Percentiles rank a stretch among this genome's conserved stretches.
Conservation (phyloP, 37 sponge, comb jelly and placozoan species). For the Halisarca cf. caerulea region DNA sequence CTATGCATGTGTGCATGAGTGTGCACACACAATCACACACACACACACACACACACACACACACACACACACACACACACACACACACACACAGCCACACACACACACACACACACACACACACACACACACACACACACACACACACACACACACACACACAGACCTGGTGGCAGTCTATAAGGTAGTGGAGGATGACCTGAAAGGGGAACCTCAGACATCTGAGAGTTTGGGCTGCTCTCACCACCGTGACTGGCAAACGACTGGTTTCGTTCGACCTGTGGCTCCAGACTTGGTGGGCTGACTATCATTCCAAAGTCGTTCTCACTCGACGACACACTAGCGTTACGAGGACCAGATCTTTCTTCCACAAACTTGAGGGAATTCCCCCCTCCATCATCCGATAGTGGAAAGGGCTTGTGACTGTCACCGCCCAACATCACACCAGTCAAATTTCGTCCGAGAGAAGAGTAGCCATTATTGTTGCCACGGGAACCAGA, state of each 20-base stretch:
- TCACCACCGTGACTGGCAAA: slow-evolving; percentile 25
- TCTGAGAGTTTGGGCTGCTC: slow-evolving; percentile 14
- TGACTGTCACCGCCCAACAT: not conserved
- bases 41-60: too few relatives aligned
- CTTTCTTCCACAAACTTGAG: too few relatives aligned
- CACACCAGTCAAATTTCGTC: too few relatives aligned
- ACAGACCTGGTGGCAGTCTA: too few relatives aligned
- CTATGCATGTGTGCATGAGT: too few relatives aligned
- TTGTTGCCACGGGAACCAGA: too few relatives aligned
- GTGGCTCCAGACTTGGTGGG: not conserved
- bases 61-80: not conserved
- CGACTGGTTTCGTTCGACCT: slow-evolving; percentile 14
- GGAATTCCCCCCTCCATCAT: not conserved
- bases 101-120: too few relatives aligned
- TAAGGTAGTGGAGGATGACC: not conserved
- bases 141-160: too few relatives aligned
- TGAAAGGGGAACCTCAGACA: slow-evolving; percentile 5
- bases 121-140: too few relatives aligned
- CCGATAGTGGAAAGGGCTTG: not conserved
- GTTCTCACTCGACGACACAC: not conserved
- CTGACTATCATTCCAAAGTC: not conserved
- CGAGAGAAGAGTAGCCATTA: too few relatives aligned
- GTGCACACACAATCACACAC: too few relatives aligned
- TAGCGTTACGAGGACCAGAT: not conserved
- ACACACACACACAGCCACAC: too few relatives aligned